Evolutionary conservation across 2,797 vertebrate species (phyloP), one percentile per base, ranked within the genome.

Genomic region (Artibeus lituratus): DNA sequence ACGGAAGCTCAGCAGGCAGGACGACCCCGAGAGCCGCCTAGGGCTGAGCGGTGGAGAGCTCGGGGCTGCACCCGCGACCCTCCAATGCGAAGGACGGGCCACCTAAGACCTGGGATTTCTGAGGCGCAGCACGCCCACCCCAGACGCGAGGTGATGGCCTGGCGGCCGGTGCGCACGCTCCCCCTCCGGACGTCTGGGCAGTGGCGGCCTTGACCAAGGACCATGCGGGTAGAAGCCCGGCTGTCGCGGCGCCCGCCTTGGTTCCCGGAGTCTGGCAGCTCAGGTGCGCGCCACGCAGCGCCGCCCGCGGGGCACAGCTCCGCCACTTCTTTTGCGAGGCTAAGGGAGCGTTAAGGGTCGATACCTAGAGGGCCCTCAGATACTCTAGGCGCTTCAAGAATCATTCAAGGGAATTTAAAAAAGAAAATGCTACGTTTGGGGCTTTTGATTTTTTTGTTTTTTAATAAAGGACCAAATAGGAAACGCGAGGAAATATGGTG

Each of bases 401-500:
- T 62, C 80, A 39, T 55, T 81, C 67, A 29, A 70, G 35, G 37
- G 22, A 39, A 62, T 85, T 76, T 78, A 19, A 81, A 19, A 81
- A 80, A 83, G 70, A 73, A 90, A 87, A 94, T 39, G 90, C 57
- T 87, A 4, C 73, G 10, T 90, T 55, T 59, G 53, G 59, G 57
- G 18, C n/a, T n/a, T n/a, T n/a, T n/a, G n/a, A n/a, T n/a, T 47
- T 47, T 47, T 51, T 55, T 7, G 62, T 82, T 69, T 83, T 44
- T 44, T 44, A 44, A 84, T 78, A 3, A 89, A 65, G 29, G 39
- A 65, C 85, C 76, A 7, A 90, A 62, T 8, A 51, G 87, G 82
- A 86, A 92, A 94, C 16, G 29, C 57, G 55, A 85, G 57, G 81
- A 85, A 96, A 88, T 69, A 94, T 26, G 90, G 57, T 96, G 78